Conservation (phyloP, 2,888 invertebrate genomes). For the Diplazon laetatorius region DNA sequence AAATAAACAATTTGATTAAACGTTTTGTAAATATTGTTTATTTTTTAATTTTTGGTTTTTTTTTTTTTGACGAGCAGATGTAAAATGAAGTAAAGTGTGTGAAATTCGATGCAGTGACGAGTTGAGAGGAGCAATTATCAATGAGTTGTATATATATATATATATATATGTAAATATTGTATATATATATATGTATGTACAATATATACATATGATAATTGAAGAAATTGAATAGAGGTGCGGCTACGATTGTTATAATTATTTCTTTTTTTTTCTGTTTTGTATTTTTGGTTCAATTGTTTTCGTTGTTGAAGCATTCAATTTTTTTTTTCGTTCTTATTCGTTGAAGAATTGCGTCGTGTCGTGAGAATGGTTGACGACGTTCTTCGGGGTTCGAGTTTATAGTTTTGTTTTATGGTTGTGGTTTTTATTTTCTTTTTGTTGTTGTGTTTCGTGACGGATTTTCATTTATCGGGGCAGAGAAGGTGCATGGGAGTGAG, state of each 20-base stretch:
- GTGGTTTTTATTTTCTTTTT: neutral
- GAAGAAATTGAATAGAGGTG: conserved; percentile 53
- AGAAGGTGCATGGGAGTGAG: neutral
- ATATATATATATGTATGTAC: too few relatives aligned
- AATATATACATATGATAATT: too few relatives aligned
- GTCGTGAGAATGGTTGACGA: neutral
- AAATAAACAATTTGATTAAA: neutral
- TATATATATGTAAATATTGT: too few relatives aligned
- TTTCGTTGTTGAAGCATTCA: conserved; percentile 1
- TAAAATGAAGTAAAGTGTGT: neutral
- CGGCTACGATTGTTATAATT: conserved; percentile 22
- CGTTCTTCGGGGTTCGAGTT: neutral
- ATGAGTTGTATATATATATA: conserved; percentile 3
- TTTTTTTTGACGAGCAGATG: neutral
- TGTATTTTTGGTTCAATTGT: neutral
- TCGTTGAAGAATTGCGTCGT: neutral
- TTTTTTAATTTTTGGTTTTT: too few relatives aligned
- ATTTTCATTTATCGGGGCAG: conserved; percentile 23
- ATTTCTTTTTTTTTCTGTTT: neutral
- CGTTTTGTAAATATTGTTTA: too few relatives aligned
- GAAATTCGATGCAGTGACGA: conserved; percentile 7
- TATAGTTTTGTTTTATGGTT: neutral
- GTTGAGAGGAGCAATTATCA: conserved; percentile 2
- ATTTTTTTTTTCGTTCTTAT: neutral
- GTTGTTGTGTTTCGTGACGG: conserved; percentile 26